Base-by-base conservation (phyloP, 2,113 vertebrate genomes). In the Esox niger region DNA sequence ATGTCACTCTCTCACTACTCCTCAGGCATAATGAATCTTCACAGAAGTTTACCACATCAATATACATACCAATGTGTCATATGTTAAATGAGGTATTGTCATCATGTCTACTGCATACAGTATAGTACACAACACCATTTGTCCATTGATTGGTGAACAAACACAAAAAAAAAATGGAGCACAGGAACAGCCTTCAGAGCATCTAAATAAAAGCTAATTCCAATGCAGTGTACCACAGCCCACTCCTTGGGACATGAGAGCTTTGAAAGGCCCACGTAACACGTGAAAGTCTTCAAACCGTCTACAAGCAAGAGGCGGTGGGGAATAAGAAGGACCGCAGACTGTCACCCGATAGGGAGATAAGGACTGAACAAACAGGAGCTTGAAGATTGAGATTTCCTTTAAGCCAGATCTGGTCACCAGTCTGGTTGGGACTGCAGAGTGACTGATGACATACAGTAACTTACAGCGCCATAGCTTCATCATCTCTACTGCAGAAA, bases 51-150 rank as follows among this genome's bases (percentile, higher is more conserved):
- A 66, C 76, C 74, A 78, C 65, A 56, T 70, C 13, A 65, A 70
- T 67, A 67, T 64, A 56, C 66, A 79, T 7, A 71, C 71, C 60
- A 32, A 75, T 60, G 69, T 80, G 78, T 80, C 60, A 55, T 70
- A 60, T 84, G 73, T 75, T 72, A 76, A 70, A 69, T 79, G 84
- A 87, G 83, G 84, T 86, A 84, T 58, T 69, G 66, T 78, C 71
- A 59, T 77, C 69, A 66, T 69, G 73, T 80, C 71, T 84, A 81
- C 77, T 86, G 84, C 82, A 82, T 87, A 80, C 71, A 77, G 69
- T 71, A 68, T 74, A 76, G 76, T 73, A 71, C 80, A 81, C 73
- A 64, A 74, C 30, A 68, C 33, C 65, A 59, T 62, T 66, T 70
- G 60, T 47, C 62, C 74, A 54, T 70, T 64, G 60, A 66, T 62